Evolutionary conservation across 2,113 vertebrate genomes (phyloP), one percentile per base, ranked within the genome.

Genomic region (Oriolus oriolus): DNA sequence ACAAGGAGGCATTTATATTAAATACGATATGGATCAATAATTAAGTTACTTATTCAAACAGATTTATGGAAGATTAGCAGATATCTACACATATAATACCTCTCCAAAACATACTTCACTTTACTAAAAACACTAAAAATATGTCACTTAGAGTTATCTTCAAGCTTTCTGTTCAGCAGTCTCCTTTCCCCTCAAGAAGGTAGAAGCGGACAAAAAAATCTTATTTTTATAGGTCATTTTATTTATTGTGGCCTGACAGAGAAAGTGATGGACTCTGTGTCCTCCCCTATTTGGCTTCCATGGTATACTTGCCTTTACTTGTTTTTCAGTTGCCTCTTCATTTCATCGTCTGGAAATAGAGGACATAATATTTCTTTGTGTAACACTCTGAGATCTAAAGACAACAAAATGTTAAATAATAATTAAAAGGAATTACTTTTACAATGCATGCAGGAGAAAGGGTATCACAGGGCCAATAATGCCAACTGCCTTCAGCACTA

Each of bases 41-140:
- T 87, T 85, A 90, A 76, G 17, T 82, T 94, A 90, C 90, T 94
- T 94, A 88, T 87, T 87, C 31, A 87, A 85, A 88, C 5, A 68
- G 69, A 77, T 85, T 96, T 93, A 87, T 53, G 21, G 83, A 95
- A 10, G 56, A 92, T 90, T 84, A 92, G 31, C 23, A 85, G 59
- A 65, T 78, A 78, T 28, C 10, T 56, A 71, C 61, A 54, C 11
- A n/a, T 30, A 17, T 14, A 69, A 52, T 5, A 45, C 20, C 18
- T 47, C 54, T 84, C 31, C 42, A 84, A 79, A 71, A 28, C 18
- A 35, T 44, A 45, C 39, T 84, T 78, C n/a, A 76, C 18, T 59
- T 79, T 87, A 41, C 3, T 49, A 75, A 70, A 66, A 26, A 61
- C 13, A 31, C 23, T 71, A 21, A 60, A 71, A 84, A 52, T 30